phyloP scores from a whole-genome alignment of 2,888 invertebrate species.

The Drosophila fulvimacula region DNA sequence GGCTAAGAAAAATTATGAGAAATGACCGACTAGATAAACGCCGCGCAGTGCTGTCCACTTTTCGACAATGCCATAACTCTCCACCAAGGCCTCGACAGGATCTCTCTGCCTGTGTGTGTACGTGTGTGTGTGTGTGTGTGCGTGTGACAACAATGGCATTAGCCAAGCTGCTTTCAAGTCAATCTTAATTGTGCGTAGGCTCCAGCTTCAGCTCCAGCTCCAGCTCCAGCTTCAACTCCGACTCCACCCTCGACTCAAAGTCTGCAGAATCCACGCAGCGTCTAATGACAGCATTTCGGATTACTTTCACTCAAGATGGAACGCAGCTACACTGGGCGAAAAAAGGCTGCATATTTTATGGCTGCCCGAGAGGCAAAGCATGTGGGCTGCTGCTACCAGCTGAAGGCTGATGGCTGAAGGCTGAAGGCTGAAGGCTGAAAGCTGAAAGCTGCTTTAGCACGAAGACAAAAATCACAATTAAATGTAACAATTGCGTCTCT shows the following conservation, averaged over 20 bases:
- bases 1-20: constrained; percentile 78
- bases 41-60: constrained; percentile 58
- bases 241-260: not conserved
- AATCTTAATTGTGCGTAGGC: constrained; percentile 71
- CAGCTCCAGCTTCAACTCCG: not conserved
- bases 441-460: constrained; percentile 46
- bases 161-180: constrained; percentile 68
- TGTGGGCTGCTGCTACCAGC: constrained; percentile 9
- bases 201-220: not conserved
- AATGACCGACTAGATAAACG: constrained; percentile 76
- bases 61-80: constrained; percentile 73
- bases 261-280: constrained; percentile 23
- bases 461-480: constrained; percentile 78
- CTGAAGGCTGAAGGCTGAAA: constrained; percentile 18
- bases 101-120: not conserved
- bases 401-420: constrained; percentile 23
- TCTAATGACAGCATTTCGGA: constrained; percentile 69
- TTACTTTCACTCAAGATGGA: constrained; percentile 69
- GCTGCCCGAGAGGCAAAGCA: constrained; percentile 11
- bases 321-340: constrained; percentile 27
- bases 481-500: constrained; percentile 80
- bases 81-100: constrained; percentile 14
- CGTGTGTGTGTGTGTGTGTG: constrained; percentile 1
- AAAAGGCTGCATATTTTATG: constrained; percentile 70
- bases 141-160: constrained; percentile 48